Conservation (phyloP, 2,797 vertebrate species). For the Esox masquinongy region DNA sequence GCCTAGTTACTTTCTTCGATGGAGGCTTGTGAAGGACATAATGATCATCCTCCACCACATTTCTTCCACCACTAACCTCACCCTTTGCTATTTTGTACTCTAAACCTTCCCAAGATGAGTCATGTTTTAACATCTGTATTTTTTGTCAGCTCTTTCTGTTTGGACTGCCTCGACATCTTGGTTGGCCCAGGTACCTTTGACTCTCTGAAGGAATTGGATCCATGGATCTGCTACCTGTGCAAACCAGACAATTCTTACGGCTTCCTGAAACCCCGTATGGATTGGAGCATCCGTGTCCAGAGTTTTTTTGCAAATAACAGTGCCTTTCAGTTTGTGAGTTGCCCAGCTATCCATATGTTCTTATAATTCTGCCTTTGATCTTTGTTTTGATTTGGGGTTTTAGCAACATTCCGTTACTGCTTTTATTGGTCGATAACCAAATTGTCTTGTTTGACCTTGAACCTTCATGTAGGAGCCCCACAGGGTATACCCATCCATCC, state of each 20-base stretch:
- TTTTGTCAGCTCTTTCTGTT: slow-evolving; percentile 84
- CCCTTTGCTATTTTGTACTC: not conserved
- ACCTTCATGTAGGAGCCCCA: slow-evolving; percentile 80
- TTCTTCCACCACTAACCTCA: not conserved
- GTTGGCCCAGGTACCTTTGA: slow-evolving; percentile 78
- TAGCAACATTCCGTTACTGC: not conserved
- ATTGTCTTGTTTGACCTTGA: slow-evolving; percentile 5
- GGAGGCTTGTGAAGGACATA: not conserved
- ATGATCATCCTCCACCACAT: not conserved
- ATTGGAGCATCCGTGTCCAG: slow-evolving; percentile 89
- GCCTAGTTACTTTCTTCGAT: not conserved
- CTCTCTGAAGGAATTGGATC: slow-evolving; percentile 79
- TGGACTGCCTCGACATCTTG: slow-evolving; percentile 87
- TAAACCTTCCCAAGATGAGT: not conserved
- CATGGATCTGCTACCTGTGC: slow-evolving; percentile 94
- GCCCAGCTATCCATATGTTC: not conserved
- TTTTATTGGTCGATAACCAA: not conserved
- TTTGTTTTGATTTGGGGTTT: not conserved
- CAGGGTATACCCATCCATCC: slow-evolving; percentile 87
- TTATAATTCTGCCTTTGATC: not conserved
- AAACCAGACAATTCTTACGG: slow-evolving; percentile 75
- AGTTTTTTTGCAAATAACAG: slow-evolving; percentile 86
- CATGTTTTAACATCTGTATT: not conserved
- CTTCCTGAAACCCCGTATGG: slow-evolving; percentile 77
- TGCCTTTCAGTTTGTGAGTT: slow-evolving; percentile 86